Conservation (phyloP, 1,140 invertebrate species). For the Drosophila mojavensis region DNA sequence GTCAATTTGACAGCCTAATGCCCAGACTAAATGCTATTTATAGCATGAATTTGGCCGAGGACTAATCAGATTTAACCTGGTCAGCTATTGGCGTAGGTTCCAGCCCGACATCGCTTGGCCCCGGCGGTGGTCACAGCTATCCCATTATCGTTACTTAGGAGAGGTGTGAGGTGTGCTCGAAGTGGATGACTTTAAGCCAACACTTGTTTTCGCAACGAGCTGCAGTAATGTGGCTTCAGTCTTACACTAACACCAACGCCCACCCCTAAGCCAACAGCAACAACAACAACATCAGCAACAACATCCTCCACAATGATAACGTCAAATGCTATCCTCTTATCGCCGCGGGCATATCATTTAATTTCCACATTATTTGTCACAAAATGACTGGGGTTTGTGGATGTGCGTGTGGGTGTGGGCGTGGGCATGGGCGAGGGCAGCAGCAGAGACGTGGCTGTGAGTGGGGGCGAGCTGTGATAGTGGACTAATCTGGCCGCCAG, state of each 20-base stretch:
- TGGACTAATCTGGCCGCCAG: slow-evolving; percentile 54
- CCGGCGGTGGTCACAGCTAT: slow-evolving; percentile 3
- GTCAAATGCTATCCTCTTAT: slow-evolving; percentile 52
- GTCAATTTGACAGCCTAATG: slow-evolving; percentile 31
- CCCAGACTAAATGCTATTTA: slow-evolving; percentile 31
- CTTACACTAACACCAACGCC: slow-evolving; percentile 44
- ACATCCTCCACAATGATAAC: slow-evolving; percentile 25
- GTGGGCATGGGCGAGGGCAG: too few species aligned
- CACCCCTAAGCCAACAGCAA: not conserved
- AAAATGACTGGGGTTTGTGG: not conserved
- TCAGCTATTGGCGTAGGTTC: slow-evolving; percentile 4
- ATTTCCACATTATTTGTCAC: slow-evolving; percentile 80
- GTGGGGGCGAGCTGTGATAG: slow-evolving; percentile 5
- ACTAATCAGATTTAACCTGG: slow-evolving; percentile 44
- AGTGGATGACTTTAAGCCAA: slow-evolving; percentile 4
- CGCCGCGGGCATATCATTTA: slow-evolving; percentile 74
- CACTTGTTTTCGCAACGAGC: slow-evolving; percentile 5
- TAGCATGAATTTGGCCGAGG: not conserved
- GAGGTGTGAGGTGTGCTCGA: not conserved
- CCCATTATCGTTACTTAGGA: slow-evolving; percentile 23
- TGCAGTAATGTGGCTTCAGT: slow-evolving; percentile 70
- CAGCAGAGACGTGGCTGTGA: too few species aligned
- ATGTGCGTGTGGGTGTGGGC: not conserved
- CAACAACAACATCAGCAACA: slow-evolving; percentile 14
- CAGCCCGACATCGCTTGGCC: not conserved